These are phyloP conservation scores for Eumaeus atala DNA, from an alignment of 1,140 invertebrate species.

Conservation along the genomic window DNA sequence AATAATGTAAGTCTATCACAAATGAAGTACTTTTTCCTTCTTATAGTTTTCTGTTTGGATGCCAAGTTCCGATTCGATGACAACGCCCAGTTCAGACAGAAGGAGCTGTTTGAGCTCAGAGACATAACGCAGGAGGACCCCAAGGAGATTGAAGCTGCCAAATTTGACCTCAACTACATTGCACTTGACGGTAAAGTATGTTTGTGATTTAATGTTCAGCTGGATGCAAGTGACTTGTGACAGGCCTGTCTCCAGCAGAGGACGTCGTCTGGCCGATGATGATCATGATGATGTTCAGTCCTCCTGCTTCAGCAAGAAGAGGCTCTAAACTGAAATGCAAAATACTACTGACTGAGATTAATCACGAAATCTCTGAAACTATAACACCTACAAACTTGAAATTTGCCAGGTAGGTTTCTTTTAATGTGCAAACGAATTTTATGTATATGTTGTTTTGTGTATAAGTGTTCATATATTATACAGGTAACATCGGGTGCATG, in stretches of 20 bases:
- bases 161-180: slow-evolving; percentile 97
- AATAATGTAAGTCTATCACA: background rate
- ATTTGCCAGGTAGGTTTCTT: too few species aligned
- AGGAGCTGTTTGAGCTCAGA: slow-evolving; percentile 88
- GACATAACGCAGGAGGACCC: slow-evolving; percentile 95
- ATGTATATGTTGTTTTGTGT: background rate
- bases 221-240: too few species aligned
- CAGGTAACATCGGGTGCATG: slow-evolving; percentile 85
- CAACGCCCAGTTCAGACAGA: slow-evolving; percentile 96
- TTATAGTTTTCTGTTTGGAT: slow-evolving; percentile 92
- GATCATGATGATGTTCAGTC: too few species aligned
- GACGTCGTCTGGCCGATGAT: too few species aligned
- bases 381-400: too few species aligned
- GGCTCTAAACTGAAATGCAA: too few species aligned
- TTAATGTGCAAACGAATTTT: too few species aligned
- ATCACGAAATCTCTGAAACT: too few species aligned
- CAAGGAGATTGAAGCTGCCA: slow-evolving; percentile 94
- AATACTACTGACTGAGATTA: too few species aligned
- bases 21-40: background rate
- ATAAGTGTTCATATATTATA: too few species aligned
- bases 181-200: slow-evolving; percentile 87
- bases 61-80: slow-evolving; percentile 97
- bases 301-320: too few species aligned
- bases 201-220: background rate
- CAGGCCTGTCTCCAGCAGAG: too few species aligned